Base-by-base conservation (phyloP, 2,888 invertebrate species). In the Onthophagus sagittarius region DNA sequence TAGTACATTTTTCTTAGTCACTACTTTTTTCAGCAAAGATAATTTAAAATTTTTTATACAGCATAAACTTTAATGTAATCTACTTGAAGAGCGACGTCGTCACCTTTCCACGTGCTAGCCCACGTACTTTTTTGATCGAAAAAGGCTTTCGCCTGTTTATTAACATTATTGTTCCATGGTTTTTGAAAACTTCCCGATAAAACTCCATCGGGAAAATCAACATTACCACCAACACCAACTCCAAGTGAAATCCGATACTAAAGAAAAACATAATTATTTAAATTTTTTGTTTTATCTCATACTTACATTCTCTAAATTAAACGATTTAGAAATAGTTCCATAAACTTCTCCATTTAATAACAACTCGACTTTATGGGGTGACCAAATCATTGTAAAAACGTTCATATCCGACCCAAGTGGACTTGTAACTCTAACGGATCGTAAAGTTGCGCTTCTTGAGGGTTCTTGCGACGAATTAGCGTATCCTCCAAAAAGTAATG, bases 171-270 rank as follows among this genome's bases (percentile, higher is more conserved):
- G 72, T 78, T 86, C 93, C 93, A 94, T 5, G 93, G 93, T 80
- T 93, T 93, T 0, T 81, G 77, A 5, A 81, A 80, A 6, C 15
- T 15, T 4, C 82, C 80, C 39, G 88, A 87, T 73, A 79, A 80
- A n/a, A 82, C 82, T 13, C 83, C 84, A 79, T 93, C 91, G 0
- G 89, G 89, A 82, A 93, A 93, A 81, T 90, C 89, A 0, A 87
- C 87, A 23, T 89, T 83, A 13, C 93, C 92, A 13, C 93, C 93
- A 2, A 90, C 92, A 63, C 90, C 91, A 2, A 93, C 85, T 0
- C 93, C 93, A 67, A 93, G 78, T 7, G 90, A 39, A 14, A 72
- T 31, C 62, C 39, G 69, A 69, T 31, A 72, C 72, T 72, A 23
- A 69, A 72, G 14, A 39, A 15, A 65, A 15, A 0, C 39, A 53